Conservation (phyloP, 2,113 vertebrate genomes). For the Gallinago undulata region DNA sequence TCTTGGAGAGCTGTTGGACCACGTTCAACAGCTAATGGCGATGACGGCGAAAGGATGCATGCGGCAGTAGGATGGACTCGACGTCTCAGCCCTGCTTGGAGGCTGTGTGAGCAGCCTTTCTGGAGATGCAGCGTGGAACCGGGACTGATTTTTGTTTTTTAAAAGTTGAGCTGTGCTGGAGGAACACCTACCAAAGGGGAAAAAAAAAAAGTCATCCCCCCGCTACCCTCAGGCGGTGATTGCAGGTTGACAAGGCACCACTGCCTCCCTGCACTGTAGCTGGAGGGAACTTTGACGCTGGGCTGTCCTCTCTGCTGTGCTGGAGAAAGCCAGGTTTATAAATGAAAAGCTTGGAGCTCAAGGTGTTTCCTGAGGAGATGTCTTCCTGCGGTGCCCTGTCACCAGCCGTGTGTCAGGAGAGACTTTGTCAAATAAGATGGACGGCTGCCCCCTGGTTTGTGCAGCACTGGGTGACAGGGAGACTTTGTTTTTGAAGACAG, state of each 20-base stretch:
- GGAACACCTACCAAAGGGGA: neutral
- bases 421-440: neutral
- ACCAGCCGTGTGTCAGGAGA: neutral
- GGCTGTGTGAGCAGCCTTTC: neutral
- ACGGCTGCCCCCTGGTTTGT: neutral
- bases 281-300: neutral
- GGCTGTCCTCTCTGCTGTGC: neutral
- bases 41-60: neutral
- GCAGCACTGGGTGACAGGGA: neutral
- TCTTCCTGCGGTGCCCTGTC: neutral
- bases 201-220: too few species aligned
- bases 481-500: neutral
- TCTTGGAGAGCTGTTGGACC: neutral
- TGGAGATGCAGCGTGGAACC: neutral
- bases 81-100: neutral
- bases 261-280: neutral
- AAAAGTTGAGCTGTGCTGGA: accelerated
- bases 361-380: neutral
- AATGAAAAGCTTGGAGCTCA: neutral
- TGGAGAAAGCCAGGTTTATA: neutral
- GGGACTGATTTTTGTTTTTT: neutral
- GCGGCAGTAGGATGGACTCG: neutral
- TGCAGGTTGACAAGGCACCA: neutral
- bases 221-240: accelerated
- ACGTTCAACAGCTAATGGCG: neutral